Percentiles rank a stretch among this genome's conserved stretches.
phyloP scores from a whole-genome alignment of 1,140 invertebrate species.

The Temnothorax nylanderi region DNA sequence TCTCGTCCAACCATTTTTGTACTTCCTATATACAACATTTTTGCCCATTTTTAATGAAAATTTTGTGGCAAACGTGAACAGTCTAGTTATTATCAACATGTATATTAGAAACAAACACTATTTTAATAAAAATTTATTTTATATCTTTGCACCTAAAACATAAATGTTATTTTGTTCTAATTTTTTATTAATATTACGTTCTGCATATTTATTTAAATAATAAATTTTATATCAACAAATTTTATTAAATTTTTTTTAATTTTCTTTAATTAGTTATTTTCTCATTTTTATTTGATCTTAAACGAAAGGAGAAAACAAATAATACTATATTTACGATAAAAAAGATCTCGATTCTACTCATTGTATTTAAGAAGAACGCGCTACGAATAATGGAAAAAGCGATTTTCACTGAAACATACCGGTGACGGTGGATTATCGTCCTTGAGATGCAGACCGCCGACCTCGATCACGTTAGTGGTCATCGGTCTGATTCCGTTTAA shows the following conservation, averaged over 20 bases:
- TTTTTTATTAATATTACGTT: neutral
- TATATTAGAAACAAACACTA: neutral
- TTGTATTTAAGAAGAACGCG: neutral
- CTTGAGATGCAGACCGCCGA: slow-evolving; percentile 87
- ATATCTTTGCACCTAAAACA: neutral
- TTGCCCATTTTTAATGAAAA: neutral
- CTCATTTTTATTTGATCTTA: too few relatives aligned
- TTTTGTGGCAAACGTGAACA: neutral
- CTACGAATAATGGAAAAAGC: neutral
- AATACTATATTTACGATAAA: too few relatives aligned
- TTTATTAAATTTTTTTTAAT: too few relatives aligned
- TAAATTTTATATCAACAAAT: neutral
- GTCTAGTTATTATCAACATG: neutral
- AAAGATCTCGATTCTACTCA: too few relatives aligned
- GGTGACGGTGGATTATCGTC: slow-evolving; percentile 65
- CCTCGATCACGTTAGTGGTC: slow-evolving; percentile 85
- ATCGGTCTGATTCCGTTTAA: slow-evolving; percentile 84
- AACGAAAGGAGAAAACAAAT: too few relatives aligned
- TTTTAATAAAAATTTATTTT: neutral
- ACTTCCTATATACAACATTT: slow-evolving; percentile 85
- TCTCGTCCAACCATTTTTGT: slow-evolving; percentile 89
- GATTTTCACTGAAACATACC: slow-evolving; percentile 64
- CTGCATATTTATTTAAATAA: neutral
- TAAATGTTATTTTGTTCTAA: neutral
- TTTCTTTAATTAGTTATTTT: too few relatives aligned